phyloP scores from a whole-genome alignment of 2,888 invertebrate species.

The Mesodorylaimus sp. region DNA sequence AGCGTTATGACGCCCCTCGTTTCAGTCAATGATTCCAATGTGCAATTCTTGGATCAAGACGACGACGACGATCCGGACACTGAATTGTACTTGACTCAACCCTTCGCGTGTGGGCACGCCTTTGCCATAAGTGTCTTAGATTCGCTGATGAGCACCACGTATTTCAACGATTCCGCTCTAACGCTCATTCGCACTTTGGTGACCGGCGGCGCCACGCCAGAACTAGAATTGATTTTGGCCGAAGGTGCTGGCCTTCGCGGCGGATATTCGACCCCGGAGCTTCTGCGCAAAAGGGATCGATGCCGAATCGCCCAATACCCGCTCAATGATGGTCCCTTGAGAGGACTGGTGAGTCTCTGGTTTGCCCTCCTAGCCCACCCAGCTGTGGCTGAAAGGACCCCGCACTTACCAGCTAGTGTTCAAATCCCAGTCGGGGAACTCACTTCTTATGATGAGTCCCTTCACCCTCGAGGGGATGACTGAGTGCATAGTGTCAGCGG shows the following conservation, averaged over 20 bases:
- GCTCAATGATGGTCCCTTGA: constrained; percentile 83
- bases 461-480: too few relatives aligned
- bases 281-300: constrained; percentile 80
- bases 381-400: too few relatives aligned
- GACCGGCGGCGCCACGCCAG: constrained; percentile 97
- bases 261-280: constrained; percentile 89
- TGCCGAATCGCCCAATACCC: constrained; percentile 97
- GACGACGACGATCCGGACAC: constrained; percentile 99
- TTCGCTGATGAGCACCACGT: constrained; percentile 99
- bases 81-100: constrained; percentile 97
- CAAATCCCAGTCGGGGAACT: too few relatives aligned
- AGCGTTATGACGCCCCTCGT: too few relatives aligned
- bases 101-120: constrained; percentile 98
- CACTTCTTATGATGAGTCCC: too few relatives aligned
- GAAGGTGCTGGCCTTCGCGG: constrained; percentile 96
- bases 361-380: too few relatives aligned
- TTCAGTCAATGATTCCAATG: constrained; percentile 92
- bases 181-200: constrained; percentile 94
- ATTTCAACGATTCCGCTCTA: constrained; percentile 99
- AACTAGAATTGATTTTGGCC: constrained; percentile 91
- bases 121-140: constrained; percentile 99
- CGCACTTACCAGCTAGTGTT: too few relatives aligned
- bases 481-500: too few relatives aligned
- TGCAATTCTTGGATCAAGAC: constrained; percentile 52
- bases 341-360: constrained; percentile 84